A percentile compares a stretch with the other conserved stretches of the same genome.
phyloP scores from a whole-genome alignment of 2,888 invertebrate genomes.

The Ferrisia virgata region DNA sequence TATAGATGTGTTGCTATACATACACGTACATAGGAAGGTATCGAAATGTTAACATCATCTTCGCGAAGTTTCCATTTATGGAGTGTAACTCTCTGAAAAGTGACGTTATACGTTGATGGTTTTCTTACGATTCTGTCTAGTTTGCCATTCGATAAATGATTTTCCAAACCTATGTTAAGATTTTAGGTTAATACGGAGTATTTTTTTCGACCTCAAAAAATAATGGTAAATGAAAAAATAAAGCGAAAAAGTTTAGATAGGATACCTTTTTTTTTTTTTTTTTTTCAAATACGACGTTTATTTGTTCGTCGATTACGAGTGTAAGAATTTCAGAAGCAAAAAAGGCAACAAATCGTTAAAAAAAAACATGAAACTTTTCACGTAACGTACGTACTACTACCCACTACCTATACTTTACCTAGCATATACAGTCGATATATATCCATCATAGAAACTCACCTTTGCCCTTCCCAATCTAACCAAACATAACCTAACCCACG shows the following conservation, averaged over 20 bases:
- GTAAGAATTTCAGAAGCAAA: background rate
- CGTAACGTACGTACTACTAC: background rate
- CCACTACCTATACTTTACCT: too few relatives aligned
- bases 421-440: too few relatives aligned
- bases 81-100: background rate
- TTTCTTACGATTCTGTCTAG: background rate
- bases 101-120: background rate
- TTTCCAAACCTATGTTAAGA: background rate
- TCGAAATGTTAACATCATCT: background rate
- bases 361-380: background rate
- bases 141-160: background rate
- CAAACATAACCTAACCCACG: background rate
- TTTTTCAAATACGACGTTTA: background rate
- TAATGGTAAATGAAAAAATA: background rate
- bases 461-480: too few relatives aligned
- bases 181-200: background rate
- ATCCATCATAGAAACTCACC: too few relatives aligned
- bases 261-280: too few relatives aligned
- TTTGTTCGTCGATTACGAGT: background rate
- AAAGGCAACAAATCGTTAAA: background rate
- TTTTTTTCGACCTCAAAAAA: background rate
- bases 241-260: too few relatives aligned
- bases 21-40: background rate
- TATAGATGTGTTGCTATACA: background rate
- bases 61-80: slow-evolving; percentile 11